Evolutionary conservation across 2,113 vertebrate genomes (phyloP).

Genomic region (Nesoenas mayeri): DNA sequence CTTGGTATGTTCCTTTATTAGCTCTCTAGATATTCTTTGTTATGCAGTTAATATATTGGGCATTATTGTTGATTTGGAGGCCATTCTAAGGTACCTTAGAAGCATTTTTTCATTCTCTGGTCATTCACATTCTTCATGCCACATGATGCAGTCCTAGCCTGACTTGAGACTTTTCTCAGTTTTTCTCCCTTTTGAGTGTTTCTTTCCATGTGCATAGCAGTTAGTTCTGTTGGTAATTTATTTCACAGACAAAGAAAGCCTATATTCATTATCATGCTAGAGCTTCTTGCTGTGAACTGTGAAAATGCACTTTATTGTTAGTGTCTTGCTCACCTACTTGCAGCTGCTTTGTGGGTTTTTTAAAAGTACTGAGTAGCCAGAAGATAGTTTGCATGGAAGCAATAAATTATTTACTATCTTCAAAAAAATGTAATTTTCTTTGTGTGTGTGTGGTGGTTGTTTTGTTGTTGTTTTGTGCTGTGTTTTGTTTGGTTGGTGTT

Average conservation of each 20-base stretch:
- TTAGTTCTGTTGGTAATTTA: not conserved
- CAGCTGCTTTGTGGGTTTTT: not conserved
- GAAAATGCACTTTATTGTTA: not conserved
- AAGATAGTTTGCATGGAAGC: not conserved
- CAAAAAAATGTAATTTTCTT: not conserved
- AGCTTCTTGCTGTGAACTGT: not conserved
- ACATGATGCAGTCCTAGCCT: not conserved
- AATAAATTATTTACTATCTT: not conserved
- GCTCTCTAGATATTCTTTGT: not conserved
- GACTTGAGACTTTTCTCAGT: not conserved
- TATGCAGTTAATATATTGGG: not conserved
- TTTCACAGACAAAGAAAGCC: not conserved
- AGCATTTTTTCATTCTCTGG: not conserved
- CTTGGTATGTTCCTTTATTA: not conserved
- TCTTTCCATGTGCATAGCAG: not conserved
- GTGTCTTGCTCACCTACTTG: not conserved
- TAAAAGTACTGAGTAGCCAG: not conserved
- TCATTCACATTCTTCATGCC: not conserved
- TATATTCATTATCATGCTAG: rapidly evolving
- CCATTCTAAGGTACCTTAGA: not conserved
- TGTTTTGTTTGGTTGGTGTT: no score
- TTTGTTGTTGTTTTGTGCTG: no score
- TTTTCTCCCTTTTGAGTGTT: not conserved
- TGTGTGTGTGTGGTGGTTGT: no score
- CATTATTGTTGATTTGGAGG: not conserved